Evolutionary conservation across 2,113 vertebrate genomes (phyloP).

Genomic region (Xiphophorus hellerii): DNA sequence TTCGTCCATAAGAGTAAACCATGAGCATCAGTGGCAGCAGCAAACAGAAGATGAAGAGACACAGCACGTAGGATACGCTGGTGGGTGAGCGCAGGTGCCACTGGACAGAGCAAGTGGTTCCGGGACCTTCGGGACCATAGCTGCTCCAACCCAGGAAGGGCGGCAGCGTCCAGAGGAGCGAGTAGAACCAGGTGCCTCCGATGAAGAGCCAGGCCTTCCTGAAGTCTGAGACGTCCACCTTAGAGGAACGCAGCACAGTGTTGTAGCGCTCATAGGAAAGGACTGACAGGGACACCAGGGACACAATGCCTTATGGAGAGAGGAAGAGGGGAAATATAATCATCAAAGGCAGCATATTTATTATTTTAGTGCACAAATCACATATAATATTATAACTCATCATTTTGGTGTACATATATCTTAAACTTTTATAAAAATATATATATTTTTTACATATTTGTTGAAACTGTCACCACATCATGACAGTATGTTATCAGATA

Average conservation of each 20-base stretch:
- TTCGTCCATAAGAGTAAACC: constrained; percentile 66
- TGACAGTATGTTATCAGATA: too few species aligned
- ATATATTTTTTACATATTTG: too few species aligned
- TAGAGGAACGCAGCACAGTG: constrained; percentile 51
- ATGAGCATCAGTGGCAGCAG: constrained; percentile 73
- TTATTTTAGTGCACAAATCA: not conserved
- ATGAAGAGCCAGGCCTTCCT: constrained; percentile 73
- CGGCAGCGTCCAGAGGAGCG: constrained; percentile 75
- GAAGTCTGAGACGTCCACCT: constrained; percentile 72
- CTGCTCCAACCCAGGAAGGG: constrained; percentile 78
- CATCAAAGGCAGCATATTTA: not conserved
- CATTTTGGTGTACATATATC: too few species aligned
- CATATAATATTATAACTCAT: too few species aligned
- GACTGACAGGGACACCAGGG: constrained; percentile 74
- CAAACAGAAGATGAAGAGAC: constrained; percentile 76
- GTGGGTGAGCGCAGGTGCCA: constrained; percentile 69
- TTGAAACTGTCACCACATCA: too few species aligned
- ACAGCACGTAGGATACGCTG: constrained; percentile 71
- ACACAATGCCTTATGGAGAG: constrained; percentile 71
- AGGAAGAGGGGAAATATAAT: not conserved
- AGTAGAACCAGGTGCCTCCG: constrained; percentile 75
- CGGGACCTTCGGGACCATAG: constrained; percentile 75
- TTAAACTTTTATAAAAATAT: too few species aligned
- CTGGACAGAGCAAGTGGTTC: constrained; percentile 75
- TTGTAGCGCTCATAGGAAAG: constrained; percentile 77